A percentile compares a stretch with the other conserved stretches of the same genome.
phyloP scores from a whole-genome alignment of 1,140 invertebrate genomes.

The Drosophila ambigua region DNA sequence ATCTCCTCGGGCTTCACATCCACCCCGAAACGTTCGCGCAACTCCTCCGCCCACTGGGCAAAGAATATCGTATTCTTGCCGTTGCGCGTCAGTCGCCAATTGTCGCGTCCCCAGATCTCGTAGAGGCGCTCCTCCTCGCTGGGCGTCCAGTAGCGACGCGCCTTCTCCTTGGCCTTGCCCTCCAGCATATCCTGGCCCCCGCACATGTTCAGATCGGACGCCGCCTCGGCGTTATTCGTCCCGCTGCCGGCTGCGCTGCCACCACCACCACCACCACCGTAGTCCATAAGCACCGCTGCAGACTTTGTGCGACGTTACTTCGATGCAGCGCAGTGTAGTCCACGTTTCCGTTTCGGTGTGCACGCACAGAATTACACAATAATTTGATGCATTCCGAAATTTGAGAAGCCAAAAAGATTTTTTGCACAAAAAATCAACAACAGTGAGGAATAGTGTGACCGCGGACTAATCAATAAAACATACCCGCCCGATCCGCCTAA shows the following conservation, averaged over 20 bases:
- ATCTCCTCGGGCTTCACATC: constrained; percentile 79
- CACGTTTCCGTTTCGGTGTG: background rate
- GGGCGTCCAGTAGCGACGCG: constrained; percentile 76
- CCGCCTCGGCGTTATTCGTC: constrained; percentile 15
- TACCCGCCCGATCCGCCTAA: too few relatives aligned
- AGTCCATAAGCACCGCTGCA: constrained; percentile 51
- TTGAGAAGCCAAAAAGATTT: constrained; percentile 49
- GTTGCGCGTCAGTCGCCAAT: constrained; percentile 73
- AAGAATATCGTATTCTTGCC: constrained; percentile 79
- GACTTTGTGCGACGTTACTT: background rate
- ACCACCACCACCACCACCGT: constrained; percentile 50
- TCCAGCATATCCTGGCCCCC: constrained; percentile 59
- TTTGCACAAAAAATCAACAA: constrained; percentile 74
- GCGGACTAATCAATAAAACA: accelerated
- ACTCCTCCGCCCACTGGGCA: constrained; percentile 69
- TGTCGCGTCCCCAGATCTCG: constrained; percentile 79
- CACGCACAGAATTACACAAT: constrained; percentile 27
- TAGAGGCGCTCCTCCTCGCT: constrained; percentile 76
- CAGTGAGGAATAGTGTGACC: constrained; percentile 51
- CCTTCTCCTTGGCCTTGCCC: constrained; percentile 66
- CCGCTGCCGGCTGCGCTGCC: constrained; percentile 42
- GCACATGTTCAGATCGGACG: constrained; percentile 56
- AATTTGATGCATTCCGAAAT: background rate
- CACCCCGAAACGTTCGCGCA: constrained; percentile 66
- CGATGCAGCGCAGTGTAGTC: background rate